Conservation (phyloP, 2,888 invertebrate genomes). For the Sclerodermus sp. region DNA sequence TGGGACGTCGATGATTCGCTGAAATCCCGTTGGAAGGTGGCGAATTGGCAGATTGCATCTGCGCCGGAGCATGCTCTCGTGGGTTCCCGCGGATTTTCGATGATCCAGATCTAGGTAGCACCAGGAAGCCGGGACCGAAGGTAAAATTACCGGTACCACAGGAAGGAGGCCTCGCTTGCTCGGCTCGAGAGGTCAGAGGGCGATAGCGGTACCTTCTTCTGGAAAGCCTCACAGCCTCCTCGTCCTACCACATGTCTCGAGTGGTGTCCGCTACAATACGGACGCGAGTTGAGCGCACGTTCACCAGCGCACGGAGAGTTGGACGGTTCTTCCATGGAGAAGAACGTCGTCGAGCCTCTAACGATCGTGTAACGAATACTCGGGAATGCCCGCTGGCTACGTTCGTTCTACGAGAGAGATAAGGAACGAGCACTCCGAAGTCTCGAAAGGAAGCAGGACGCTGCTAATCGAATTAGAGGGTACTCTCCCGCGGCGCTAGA, state of each 20-base stretch:
- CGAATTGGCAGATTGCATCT: not conserved
- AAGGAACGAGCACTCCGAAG: constrained; percentile 21
- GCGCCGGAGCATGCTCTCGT: not conserved
- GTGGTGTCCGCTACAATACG: constrained; percentile 25
- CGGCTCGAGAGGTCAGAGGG: constrained; percentile 53
- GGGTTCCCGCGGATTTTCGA: constrained; percentile 25
- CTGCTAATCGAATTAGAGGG: constrained; percentile 31
- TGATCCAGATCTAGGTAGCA: constrained; percentile 48
- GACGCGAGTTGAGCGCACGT: constrained; percentile 4
- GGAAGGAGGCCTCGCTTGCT: constrained; percentile 48
- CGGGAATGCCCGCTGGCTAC: constrained; percentile 19
- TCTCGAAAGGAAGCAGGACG: too few relatives aligned
- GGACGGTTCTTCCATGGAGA: not conserved
- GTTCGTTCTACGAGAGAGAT: constrained; percentile 9
- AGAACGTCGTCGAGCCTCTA: constrained; percentile 17
- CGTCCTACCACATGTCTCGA: constrained; percentile 31
- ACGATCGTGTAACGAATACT: constrained; percentile 30
- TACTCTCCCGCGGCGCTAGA: constrained; percentile 43
- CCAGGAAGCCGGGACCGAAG: constrained; percentile 48
- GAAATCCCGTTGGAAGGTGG: too few relatives aligned
- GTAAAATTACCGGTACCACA: constrained; percentile 48
- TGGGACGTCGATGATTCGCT: too few relatives aligned
- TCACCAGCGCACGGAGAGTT: not conserved
- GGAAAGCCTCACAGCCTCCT: constrained; percentile 32
- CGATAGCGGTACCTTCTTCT: constrained; percentile 56